Percentiles rank a stretch among this genome's conserved stretches.
Evolutionary conservation across 2,113 vertebrate species (phyloP).

Genomic region (Oxyruncus cristatus): DNA sequence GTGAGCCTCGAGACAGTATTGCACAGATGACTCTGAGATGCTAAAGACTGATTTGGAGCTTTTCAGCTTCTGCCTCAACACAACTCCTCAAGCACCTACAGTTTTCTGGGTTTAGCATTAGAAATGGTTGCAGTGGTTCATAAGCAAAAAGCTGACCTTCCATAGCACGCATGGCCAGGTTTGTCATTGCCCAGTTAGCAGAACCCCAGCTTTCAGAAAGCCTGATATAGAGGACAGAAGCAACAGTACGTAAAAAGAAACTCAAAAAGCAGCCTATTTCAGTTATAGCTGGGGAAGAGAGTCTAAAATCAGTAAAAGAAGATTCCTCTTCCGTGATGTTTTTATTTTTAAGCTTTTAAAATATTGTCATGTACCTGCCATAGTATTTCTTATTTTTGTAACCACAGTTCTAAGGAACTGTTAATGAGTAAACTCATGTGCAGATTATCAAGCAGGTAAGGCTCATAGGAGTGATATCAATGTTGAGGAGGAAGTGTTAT

Average conservation of each 20-base stretch:
- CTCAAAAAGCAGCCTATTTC: background rate
- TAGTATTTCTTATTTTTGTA: background rate
- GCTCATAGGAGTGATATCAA: background rate
- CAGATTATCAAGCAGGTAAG: background rate
- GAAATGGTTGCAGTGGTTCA: background rate
- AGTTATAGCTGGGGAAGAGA: background rate
- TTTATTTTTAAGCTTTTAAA: conserved; percentile 40
- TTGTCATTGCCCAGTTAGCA: background rate
- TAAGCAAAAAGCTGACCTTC: background rate
- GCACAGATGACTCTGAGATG: background rate
- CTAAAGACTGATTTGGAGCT: background rate
- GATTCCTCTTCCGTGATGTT: background rate
- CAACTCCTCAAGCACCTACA: background rate
- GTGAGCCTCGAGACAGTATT: background rate
- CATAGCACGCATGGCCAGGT: rapidly evolving
- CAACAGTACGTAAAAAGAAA: background rate
- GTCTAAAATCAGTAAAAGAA: conserved; percentile 11
- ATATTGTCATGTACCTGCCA: background rate
- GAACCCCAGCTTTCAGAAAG: background rate
- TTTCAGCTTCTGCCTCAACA: background rate
- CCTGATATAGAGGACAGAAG: background rate
- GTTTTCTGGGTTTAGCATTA: background rate
- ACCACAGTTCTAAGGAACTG: background rate
- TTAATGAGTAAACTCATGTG: background rate
- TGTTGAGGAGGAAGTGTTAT: background rate